Conservation (phyloP, 1,140 invertebrate species). For the Drosophila bipectinata region DNA sequence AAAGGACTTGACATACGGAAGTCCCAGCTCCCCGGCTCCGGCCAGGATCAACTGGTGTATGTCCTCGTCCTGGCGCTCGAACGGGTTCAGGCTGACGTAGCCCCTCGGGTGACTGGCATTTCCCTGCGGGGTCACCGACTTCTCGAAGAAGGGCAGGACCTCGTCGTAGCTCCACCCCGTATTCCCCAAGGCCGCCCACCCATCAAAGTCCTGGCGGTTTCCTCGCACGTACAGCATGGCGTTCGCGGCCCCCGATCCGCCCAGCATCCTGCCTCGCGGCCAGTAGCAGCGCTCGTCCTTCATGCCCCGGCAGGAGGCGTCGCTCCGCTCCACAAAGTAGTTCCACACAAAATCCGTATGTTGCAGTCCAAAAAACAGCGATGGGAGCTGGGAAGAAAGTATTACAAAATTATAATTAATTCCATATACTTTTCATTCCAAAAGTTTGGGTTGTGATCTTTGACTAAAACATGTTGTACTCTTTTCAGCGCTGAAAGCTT, state of each 20-base stretch:
- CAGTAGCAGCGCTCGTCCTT: slow-evolving; percentile 86
- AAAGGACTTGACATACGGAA: slow-evolving; percentile 39
- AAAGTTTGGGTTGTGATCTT: neutral
- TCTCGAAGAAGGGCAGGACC: slow-evolving; percentile 69
- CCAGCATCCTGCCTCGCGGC: slow-evolving; percentile 89
- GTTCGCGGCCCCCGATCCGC: slow-evolving; percentile 92
- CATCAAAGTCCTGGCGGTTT: slow-evolving; percentile 78
- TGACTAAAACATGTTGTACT: neutral
- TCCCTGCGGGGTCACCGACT: slow-evolving; percentile 78
- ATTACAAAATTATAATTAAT: neutral
- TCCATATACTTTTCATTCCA: neutral
- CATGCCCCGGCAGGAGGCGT: slow-evolving; percentile 85
- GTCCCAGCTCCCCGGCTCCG: slow-evolving; percentile 45
- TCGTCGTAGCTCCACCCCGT: slow-evolving; percentile 70
- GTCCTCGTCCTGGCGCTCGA: slow-evolving; percentile 72
- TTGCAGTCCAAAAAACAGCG: slow-evolving; percentile 84
- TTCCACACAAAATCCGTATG: slow-evolving; percentile 87
- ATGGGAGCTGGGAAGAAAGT: slow-evolving; percentile 84
- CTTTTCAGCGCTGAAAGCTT: neutral
- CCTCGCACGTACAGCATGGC: slow-evolving; percentile 87
- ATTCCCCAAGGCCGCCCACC: slow-evolving; percentile 87
- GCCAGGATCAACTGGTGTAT: slow-evolving; percentile 49
- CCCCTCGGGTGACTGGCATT: slow-evolving; percentile 79
- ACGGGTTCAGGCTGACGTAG: slow-evolving; percentile 44
- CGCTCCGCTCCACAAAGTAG: slow-evolving; percentile 87